These are phyloP conservation scores for Macropus fuliginosus DNA, from an alignment of 2,797 vertebrate genomes.

Conservation along the genomic window DNA sequence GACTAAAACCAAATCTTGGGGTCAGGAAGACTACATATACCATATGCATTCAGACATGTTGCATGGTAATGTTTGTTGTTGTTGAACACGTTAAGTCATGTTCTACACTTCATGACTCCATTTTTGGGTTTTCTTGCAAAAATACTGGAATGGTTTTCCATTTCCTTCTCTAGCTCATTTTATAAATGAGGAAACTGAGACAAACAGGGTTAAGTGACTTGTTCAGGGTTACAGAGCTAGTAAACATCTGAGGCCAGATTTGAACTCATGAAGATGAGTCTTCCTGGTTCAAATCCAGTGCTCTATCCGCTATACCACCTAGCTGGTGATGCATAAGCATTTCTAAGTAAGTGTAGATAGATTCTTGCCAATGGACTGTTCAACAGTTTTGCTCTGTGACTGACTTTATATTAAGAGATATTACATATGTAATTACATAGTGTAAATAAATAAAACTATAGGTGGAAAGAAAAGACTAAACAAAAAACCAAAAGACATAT, in stretches of 20 bases:
- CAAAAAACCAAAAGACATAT: background rate
- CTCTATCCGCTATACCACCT: background rate
- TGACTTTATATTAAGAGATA: constrained; percentile 60
- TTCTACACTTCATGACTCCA: background rate
- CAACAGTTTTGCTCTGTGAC: constrained; percentile 52
- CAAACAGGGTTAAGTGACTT: background rate
- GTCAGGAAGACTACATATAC: background rate
- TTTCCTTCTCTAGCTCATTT: background rate
- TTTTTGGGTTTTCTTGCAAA: background rate
- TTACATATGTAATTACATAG: background rate
- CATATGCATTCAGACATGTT: background rate
- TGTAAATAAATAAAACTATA: background rate
- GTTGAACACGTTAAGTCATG: background rate
- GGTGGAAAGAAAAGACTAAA: background rate
- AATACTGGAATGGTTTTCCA: background rate
- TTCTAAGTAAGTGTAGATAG: background rate
- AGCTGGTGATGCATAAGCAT: background rate
- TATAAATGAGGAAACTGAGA: background rate
- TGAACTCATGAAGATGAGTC: background rate
- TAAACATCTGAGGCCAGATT: background rate
- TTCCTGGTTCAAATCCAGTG: background rate
- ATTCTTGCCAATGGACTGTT: constrained; percentile 22
- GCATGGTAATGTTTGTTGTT: background rate
- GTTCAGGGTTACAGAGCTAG: background rate
- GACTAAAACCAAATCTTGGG: background rate